Evolutionary conservation across 2,113 vertebrate genomes (phyloP), one percentile per base, ranked within the genome.

Genomic region (Cyprinodon tularosa): DNA sequence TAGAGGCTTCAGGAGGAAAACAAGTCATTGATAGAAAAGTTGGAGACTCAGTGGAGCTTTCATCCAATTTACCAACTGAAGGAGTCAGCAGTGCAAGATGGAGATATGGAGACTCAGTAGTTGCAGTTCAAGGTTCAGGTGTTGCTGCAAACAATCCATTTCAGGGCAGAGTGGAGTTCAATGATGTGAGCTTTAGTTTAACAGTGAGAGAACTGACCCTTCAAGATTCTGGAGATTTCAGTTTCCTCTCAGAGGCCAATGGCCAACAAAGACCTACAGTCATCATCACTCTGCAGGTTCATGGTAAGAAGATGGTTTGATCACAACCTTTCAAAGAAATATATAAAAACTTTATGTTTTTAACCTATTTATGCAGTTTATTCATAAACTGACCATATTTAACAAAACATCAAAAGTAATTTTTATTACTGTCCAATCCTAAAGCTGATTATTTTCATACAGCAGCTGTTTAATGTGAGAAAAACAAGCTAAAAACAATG

Each of bases 221-320:
- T 3, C 2, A 71, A 14, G 89, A 93, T 68, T 89, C 90, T 70
- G 92, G 90, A 61, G 0, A 4, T 0, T 91, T 70, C 37, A 4
- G 0, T 4, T 86, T 88, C 37, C 0, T 2, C 0, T 69, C 61
- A 36, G 40, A 0, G 0, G 2, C 0, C 7, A 29, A 29, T 1
- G 0, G 0, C 0, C 0, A 0, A 0, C 90, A 87, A 66, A n/a
- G 12, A 1, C 0, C 0, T 0, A 48, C 72, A 17, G 37, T 77
- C 57, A 0, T 0, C 2, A 12, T 90, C 62, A n/a, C 2, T 42
- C 87, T 93, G 9, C 10, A 37, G 0, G 87, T 93, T 73, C 53
- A 90, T 12, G 85, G 92, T 92, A 81, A 83, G 84, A 63, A 1
- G 3, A 14, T 20, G 14, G 20, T 37, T 20, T 66, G 4, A 3